Evolutionary conservation across 2,113 vertebrate species (phyloP), one percentile per base, ranked within the genome.

Genomic region (Ascaphus truei): DNA sequence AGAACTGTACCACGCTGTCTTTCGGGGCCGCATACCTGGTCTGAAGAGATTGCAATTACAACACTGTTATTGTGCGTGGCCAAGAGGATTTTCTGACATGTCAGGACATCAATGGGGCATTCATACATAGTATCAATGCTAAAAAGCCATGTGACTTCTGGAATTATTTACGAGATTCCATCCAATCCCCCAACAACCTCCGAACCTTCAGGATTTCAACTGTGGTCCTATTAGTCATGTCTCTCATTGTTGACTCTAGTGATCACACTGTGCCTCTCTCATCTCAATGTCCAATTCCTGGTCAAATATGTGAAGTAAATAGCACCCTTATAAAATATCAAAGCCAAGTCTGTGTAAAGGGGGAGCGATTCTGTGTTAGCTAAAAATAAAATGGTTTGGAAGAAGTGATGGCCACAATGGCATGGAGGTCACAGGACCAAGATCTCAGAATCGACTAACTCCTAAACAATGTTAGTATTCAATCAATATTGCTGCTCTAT

Each of bases 1-100:
- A 88, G 85, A 95, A 98, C 65, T 96, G 95, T 71, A 95, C 85
- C 62, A 90, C 72, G 0, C 92, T 95, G 78, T 95, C 94, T 75
- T 87, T 92, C 15, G 89, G 77, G 51, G 78, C 87, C 0, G 80
- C 88, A 48, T 91, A 93, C 84, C 91, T 94, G 79, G 93, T 86
- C 96, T 98, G 78, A 62, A 83, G 64, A 81, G 76, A 82, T 57
- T 77, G 69, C 31, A 23, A n/a, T 80, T 79, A 77, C 33, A 58
- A 76, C 4, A 33, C 5, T n/a, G n/a, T 52, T 12, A 48, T 26
- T 37, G n/a, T 22, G 11, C 5, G 1, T 53, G 7, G 26, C n/a
- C n/a, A n/a, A n/a, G n/a, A n/a, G 22, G 5, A 33, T 9, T 33
- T 33, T 33, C 31, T 6, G 11, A 33, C 11, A 33, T 5, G 31